Evolutionary conservation across 2,888 invertebrate genomes (phyloP).

Genomic region (Caenorhabditis angaria): DNA sequence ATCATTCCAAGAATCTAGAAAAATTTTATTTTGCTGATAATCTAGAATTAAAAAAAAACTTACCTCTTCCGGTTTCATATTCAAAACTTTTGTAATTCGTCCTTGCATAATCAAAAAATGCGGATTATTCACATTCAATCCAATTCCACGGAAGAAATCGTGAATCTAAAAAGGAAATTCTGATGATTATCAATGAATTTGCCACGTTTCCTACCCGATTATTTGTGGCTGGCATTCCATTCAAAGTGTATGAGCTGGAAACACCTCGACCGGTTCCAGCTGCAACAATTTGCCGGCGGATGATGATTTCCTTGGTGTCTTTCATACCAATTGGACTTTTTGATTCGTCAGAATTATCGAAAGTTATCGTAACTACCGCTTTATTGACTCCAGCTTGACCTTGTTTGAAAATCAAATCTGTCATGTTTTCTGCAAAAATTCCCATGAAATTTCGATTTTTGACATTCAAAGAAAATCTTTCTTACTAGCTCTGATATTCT

Average conservation of each 20-base stretch:
- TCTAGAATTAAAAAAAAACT: constrained; percentile 21
- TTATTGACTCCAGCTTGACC: constrained; percentile 95
- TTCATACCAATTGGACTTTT: constrained; percentile 89
- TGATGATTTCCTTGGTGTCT: constrained; percentile 86
- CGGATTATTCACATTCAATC: constrained; percentile 97
- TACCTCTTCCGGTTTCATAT: constrained; percentile 97
- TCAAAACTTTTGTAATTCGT: constrained; percentile 94
- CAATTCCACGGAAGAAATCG: constrained; percentile 96
- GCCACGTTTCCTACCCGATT: constrained; percentile 74
- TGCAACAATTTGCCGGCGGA: constrained; percentile 11
- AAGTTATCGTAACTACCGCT: constrained; percentile 92
- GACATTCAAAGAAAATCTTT: background rate
- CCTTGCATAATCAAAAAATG: constrained; percentile 99
- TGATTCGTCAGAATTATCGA: constrained; percentile 85
- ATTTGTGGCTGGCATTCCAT: constrained; percentile 88
- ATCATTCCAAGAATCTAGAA: constrained; percentile 91
- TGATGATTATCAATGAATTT: background rate
- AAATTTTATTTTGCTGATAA: background rate
- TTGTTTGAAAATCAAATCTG: constrained; percentile 95
- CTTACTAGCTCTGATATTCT: constrained; percentile 70
- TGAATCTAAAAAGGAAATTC: constrained; percentile 16
- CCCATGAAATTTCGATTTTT: background rate
- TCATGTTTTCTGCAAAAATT: constrained; percentile 81
- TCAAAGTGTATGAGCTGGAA: constrained; percentile 85
- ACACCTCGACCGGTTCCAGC: constrained; percentile 69